Base-by-base conservation (phyloP, 2,113 vertebrate species). In the Potamarius usumacintae region DNA sequence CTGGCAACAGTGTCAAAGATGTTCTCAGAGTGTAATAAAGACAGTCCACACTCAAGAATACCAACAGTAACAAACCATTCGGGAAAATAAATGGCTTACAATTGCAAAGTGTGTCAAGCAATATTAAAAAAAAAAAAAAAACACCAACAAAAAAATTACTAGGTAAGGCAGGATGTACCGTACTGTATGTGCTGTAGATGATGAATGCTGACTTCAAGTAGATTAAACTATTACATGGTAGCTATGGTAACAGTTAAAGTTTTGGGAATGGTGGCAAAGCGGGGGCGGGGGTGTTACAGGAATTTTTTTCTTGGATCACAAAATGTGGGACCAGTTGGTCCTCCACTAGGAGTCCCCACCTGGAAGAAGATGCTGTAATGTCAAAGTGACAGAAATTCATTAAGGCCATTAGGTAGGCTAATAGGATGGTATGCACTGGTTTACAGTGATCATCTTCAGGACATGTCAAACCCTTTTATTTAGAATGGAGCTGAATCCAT, bases 231-330 rank as follows among this genome's bases (percentile, higher is more conserved):
- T 27, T 27, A 78, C 22, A 78, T 78, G 76, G 76, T 80, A 18
- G 1, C 77, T 58, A 80, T 80, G 77, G 77, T 80, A 80, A 80
- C 53, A 52, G 48, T 76, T 76, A 42, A 76, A 25, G 42, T 52
- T 76, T 48, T 76, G 20, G 17, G 34, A 20, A 74, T 48, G 18
- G 34, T 74, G 71, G 71, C 14, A 55, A 17, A 58, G 53, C 6
- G 7, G 53, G 53, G 7, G 7, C 1, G 53, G 7, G 8, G 52
- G 52, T 2, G 6, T 1, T 42, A 42, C 42, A 58, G 7, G 57
- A 80, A 80, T 58, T 14, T 58, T 14, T 58, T 80, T 58, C 27
- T 27, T 80, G 53, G 1, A 80, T 57, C 53, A 80, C 7, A 57
- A 80, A 80, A 79, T n/a, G 2, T 27, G 77, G 77, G 25, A 78